Evolutionary conservation across 1,140 invertebrate genomes (phyloP), one percentile per base, ranked within the genome.

Genomic region (Elysia chlorotica): DNA sequence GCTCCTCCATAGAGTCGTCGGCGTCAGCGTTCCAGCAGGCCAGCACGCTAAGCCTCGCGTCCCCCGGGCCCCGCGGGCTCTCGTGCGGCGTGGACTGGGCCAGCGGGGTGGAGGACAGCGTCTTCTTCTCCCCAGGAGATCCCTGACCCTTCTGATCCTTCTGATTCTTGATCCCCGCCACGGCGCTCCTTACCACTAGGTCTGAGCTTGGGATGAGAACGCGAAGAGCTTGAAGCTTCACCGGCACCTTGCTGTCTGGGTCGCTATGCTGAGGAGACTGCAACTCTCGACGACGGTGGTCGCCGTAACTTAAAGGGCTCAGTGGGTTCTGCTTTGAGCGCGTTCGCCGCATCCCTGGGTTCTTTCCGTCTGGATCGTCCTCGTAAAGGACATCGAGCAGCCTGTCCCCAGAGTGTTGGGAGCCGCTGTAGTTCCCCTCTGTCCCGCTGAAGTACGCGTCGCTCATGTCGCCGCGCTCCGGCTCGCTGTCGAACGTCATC

Each of bases 401-500:
- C 17, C 59, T 48, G 25, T 71, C 69, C 30, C 54, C 54, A 54
- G 36, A 25, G 35, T 53, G 30, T n/a, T n/a, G n/a, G n/a, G n/a
- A n/a, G 21, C 10, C 6, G n/a, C 21, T 23, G 4, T 41, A 25
- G 14, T 6, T 25, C 28, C 21, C 28, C 31, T 71, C 70, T 33
- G 31, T 28, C 21, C 36, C 68, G 41, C 74, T 38, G n/a, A 25
- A 25, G 1, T 53, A 65, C 14, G 21, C 21, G 28, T 63, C 69
- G 36, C 57, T 71, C n/a, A n/a, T n/a, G 41, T 74, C 73, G 14
- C 23, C 25, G 21, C 38, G 30, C 37, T 75, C 74, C 28, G 67
- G 37, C 53, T 75, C 74, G 31, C 70, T 75, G 56, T 73, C 74
- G 19, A 59, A 19, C 0, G 70, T 72, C n/a, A 69, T 28, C 25